These are phyloP conservation scores for Apamea anceps DNA, from an alignment of 2,888 invertebrate genomes.

Conservation along the genomic window DNA sequence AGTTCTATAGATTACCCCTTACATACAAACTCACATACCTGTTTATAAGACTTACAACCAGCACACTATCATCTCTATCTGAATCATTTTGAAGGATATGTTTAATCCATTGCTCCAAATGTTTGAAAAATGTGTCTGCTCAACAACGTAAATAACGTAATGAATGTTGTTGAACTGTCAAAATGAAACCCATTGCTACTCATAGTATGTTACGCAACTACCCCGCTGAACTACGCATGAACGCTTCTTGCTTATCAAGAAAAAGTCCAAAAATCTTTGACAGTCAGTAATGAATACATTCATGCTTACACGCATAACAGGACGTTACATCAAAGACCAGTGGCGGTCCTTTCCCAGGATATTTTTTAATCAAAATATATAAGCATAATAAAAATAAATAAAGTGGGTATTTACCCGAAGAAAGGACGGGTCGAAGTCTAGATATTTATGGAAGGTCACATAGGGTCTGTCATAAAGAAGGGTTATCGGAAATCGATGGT, in stretches of 20 bases:
- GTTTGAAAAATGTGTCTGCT: too few species aligned
- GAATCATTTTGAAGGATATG: too few species aligned
- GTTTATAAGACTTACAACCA: background rate
- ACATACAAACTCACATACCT: background rate
- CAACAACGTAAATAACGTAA: too few species aligned
- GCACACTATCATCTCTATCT: too few species aligned
- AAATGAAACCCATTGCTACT: too few species aligned
- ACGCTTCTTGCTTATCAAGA: background rate
- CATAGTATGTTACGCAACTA: too few species aligned
- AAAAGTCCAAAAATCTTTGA: background rate
- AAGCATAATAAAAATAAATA: slow-evolving; percentile 49
- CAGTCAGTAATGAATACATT: slow-evolving; percentile 11
- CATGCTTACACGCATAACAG: background rate
- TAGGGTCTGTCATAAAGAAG: slow-evolving; percentile 43
- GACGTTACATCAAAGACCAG: slow-evolving; percentile 20
- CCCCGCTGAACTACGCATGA: background rate
- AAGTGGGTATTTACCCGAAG: slow-evolving; percentile 45
- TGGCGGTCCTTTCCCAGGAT: slow-evolving; percentile 1
- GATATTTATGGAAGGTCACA: slow-evolving; percentile 53
- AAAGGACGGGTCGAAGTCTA: slow-evolving; percentile 24
- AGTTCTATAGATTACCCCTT: too few species aligned
- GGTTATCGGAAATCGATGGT: slow-evolving; percentile 51
- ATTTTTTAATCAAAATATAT: slow-evolving; percentile 45
- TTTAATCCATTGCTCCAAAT: too few species aligned
- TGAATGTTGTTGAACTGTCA: too few species aligned